Evolutionary conservation across 2,113 vertebrate genomes (phyloP), one percentile per base, ranked within the genome.

Genomic region (Festucalex cinctus): DNA sequence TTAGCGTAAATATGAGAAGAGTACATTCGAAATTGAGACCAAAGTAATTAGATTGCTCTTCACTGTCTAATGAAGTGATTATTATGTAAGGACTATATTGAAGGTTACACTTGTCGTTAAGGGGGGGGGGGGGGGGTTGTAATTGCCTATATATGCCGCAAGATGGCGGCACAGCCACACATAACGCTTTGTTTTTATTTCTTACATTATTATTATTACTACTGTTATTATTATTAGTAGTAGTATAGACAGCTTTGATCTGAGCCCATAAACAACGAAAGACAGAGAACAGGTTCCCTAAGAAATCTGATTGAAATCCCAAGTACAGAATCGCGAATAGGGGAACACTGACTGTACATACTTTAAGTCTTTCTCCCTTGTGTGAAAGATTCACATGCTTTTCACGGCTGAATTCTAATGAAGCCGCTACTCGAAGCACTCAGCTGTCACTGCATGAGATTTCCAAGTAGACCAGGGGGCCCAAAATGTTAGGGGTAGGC

Each of bases 321-420:
- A 17, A 32, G 24, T 32, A 32, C 14, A 13, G 24, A 24, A 32
- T 1, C 7, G 6, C 13, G 17, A 57, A 32, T 19, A 13, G 16
- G 54, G 6, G 6, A 57, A 57, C 24, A 16, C 32, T 56, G 54
- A 39, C 70, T 24, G 62, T 2, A 39, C 37, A 39, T 10, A 39
- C n/a, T n/a, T 36, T 0, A 28, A 32, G 41, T 17, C 6, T 56
- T 71, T 75, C 85, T 79, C 69, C 65, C 68, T 54, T 53, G 83
- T 90, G 88, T 86, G 83, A 91, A 89, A 79, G 70, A 77, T 73
- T 61, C 26, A 2, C 60, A 49, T 68, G 26, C 66, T 72, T 78
- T 85, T 91, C 79, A 90, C 88, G 87, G 5, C 20, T 64, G 71
- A 69, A 24, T 70, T 85, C 87, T 90, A 90, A 91, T 90, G 74